These are phyloP conservation scores for Tapirus terrestris DNA, from an alignment of 2,113 vertebrate genomes.

Conservation along the genomic window DNA sequence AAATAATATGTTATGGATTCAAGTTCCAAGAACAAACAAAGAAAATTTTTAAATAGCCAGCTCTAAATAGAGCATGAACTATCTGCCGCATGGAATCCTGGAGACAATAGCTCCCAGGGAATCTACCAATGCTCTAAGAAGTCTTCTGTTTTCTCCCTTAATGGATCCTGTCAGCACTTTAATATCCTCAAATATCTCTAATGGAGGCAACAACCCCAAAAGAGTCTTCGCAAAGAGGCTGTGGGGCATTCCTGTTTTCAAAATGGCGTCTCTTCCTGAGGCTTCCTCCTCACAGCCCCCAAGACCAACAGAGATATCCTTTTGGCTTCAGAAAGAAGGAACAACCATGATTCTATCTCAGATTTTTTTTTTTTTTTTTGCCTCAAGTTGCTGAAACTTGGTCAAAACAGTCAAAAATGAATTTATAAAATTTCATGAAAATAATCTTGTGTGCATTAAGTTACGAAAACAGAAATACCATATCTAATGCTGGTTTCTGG, in stretches of 20 bases:
- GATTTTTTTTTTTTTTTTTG: background rate
- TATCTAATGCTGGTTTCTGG: background rate
- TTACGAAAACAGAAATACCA: background rate
- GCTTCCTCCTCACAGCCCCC: background rate
- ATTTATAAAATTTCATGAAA: conserved; percentile 4
- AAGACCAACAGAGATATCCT: background rate
- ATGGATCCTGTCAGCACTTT: conserved; percentile 28
- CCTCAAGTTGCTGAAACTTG: background rate
- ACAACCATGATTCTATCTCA: background rate
- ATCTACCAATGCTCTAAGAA: background rate
- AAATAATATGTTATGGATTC: conserved; percentile 23
- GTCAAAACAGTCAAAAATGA: background rate
- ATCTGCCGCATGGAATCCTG: background rate
- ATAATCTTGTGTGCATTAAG: background rate
- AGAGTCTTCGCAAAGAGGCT: background rate
- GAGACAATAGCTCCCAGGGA: background rate
- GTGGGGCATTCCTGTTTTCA: background rate
- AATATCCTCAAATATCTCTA: conserved; percentile 1
- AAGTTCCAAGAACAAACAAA: conserved; percentile 40
- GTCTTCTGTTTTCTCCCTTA: conserved; percentile 19
- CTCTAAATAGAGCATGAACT: background rate
- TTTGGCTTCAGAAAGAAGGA: background rate
- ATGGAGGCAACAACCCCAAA: background rate
- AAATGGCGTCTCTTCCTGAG: background rate
- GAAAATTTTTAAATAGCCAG: conserved; percentile 39